Evolutionary conservation across 2,797 vertebrate species (phyloP).

Genomic region (Neosilurus hyrtlii): DNA sequence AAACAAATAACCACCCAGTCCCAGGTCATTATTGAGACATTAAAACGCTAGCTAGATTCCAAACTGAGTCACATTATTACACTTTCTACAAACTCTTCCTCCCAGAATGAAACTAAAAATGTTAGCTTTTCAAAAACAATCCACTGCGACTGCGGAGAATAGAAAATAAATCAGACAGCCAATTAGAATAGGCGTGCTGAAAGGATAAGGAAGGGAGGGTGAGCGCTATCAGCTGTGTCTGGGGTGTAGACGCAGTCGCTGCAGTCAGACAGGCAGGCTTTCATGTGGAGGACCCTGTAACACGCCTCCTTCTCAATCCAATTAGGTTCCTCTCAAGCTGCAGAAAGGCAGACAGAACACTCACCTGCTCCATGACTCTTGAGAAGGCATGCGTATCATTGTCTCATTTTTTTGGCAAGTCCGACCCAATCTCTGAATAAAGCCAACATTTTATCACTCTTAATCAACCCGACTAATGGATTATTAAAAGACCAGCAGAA

Average conservation of each 20-base stretch:
- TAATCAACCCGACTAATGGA: conserved; percentile 71
- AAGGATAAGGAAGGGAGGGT: conserved; percentile 67
- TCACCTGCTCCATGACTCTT: conserved; percentile 55
- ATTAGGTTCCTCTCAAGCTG: conserved; percentile 70
- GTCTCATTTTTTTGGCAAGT: conserved; percentile 67
- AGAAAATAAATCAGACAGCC: conserved; percentile 66
- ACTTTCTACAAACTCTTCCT: background rate
- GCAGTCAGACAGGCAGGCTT: conserved; percentile 67
- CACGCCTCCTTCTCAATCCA: conserved; percentile 72
- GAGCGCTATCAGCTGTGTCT: conserved; percentile 69
- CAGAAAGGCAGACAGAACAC: conserved; percentile 63
- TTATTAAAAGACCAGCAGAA: conserved; percentile 72
- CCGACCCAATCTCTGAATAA: conserved; percentile 63
- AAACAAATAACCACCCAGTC: background rate
- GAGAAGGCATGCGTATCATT: conserved; percentile 69
- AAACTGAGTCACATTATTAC: background rate
- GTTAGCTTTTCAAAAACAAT: conserved; percentile 63
- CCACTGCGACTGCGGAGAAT: conserved; percentile 71
- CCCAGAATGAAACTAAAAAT: conserved; percentile 40
- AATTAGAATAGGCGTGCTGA: conserved; percentile 73
- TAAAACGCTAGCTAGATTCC: background rate
- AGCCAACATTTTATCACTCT: conserved; percentile 70
- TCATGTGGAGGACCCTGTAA: conserved; percentile 70
- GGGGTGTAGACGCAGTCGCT: conserved; percentile 62
- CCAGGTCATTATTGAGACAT: background rate